Base-by-base conservation (phyloP, 2,888 invertebrate genomes). In the Melanophora roralis region DNA sequence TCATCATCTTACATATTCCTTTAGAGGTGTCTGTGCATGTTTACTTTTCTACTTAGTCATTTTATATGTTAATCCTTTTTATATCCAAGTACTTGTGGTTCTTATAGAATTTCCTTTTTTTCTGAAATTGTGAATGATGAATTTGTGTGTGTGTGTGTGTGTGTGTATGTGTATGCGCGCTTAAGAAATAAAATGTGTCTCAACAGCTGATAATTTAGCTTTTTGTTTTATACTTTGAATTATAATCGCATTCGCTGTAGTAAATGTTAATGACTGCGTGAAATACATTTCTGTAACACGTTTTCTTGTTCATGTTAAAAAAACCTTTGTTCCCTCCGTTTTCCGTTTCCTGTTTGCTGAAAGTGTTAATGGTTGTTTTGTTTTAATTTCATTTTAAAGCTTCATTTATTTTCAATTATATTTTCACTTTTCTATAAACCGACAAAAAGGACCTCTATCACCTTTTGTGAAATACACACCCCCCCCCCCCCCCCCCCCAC, bases 221-320 rank as follows among this genome's bases (percentile, higher is more conserved):
- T 43, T n/a, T 64, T 74, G 64, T 51, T 16, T 27, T 27, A 38
- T 43, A 36, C 27, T n/a, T n/a, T n/a, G 43, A 57, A n/a, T 47
- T 53, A 14, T 49, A 68, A 36, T 62, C 12, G 36, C 38, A 19
- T 34, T 40, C 9, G 59, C 60, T 67, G 21, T 72, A 51, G 72
- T 64, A 45, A 69, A 73, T 80, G 76, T 80, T 80, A 80, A 76
- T 80, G 80, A 80, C 80, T 80, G 64, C 67, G 62, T 73, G 38
- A 55, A 76, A 76, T 76, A 80, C 76, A 76, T 76, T 80, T 64
- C 64, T 43, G 62, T 57, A 68, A 73, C 76, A 80, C 68, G 80
- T 73, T 76, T 76, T 68, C 14, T 49, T 62, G 34, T 49, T 67
- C 4, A 16, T 80, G 34, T 38, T 65, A 60, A 55, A 27, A 76